phyloP scores from a whole-genome alignment of 1,140 invertebrate genomes.

The Psix sp. region DNA sequence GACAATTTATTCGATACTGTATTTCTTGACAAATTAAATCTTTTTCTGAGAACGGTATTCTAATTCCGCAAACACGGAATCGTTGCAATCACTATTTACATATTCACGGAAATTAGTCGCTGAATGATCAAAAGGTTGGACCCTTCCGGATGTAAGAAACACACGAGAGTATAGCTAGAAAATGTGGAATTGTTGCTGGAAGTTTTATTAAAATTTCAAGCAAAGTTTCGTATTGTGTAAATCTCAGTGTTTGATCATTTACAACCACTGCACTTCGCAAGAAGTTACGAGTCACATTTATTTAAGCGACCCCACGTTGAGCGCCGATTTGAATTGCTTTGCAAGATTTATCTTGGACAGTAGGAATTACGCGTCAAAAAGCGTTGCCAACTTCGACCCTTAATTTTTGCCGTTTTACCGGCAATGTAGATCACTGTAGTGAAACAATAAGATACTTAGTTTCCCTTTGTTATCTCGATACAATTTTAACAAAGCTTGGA shows the following conservation, averaged over 20 bases:
- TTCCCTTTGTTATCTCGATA: too few relatives aligned
- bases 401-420: neutral
- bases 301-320: conserved; percentile 4
- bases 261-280: conserved; percentile 21
- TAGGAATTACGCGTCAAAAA: conserved; percentile 10
- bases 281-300: conserved; percentile 31
- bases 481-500: too few relatives aligned
- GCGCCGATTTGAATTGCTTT: conserved; percentile 26
- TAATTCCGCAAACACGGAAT: too few relatives aligned
- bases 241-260: conserved; percentile 28
- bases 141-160: neutral
- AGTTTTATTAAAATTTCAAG: conserved; percentile 45
- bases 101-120: neutral
- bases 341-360: conserved; percentile 9
- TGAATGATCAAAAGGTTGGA: neutral
- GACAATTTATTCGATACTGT: too few relatives aligned
- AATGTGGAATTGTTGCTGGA: conserved; percentile 12
- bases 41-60: too few relatives aligned
- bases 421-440: too few relatives aligned
- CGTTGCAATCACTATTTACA: neutral
- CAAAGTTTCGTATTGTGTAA: conserved; percentile 34
- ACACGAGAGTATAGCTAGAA: neutral
- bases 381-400: neutral
- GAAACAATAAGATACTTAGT: too few relatives aligned
- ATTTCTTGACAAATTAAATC: too few relatives aligned